Percentiles rank a stretch among this genome's conserved stretches.
phyloP scores from a whole-genome alignment of 2,113 vertebrate species.

The Sigmodon hispidus region DNA sequence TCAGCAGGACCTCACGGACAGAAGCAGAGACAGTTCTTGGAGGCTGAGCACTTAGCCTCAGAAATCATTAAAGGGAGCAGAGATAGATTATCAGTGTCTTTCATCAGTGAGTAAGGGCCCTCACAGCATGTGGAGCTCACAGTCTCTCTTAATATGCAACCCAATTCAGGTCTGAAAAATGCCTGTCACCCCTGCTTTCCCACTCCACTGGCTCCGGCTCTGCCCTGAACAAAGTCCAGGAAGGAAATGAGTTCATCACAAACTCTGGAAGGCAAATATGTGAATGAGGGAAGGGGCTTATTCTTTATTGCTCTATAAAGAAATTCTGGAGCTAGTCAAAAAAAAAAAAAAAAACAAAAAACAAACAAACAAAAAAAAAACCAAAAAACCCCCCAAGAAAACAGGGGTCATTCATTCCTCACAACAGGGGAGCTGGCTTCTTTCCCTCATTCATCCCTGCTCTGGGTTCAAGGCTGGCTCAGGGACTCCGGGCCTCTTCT shows the following conservation, averaged over 20 bases:
- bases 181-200: neutral
- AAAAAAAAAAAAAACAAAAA: too few species aligned
- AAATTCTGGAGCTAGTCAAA: neutral
- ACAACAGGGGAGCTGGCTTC: neutral
- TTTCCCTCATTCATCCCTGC: neutral
- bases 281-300: neutral
- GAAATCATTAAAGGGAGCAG: neutral
- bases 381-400: too few species aligned
- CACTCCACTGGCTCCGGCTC: neutral
- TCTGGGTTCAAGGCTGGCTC: neutral
- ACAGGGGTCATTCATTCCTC: fast-evolving
- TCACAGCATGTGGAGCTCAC: neutral
- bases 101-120: neutral
- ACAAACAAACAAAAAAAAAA: too few species aligned
- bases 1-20: neutral
- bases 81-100: neutral
- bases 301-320: neutral
- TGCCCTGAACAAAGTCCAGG: neutral
- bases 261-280: neutral
- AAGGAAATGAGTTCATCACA: neutral
- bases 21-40: neutral
- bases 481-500: too few species aligned
- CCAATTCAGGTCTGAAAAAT: neutral
- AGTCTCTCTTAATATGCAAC: neutral
- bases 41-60: neutral